Evolutionary conservation across 2,797 vertebrate species (phyloP), one percentile per base, ranked within the genome.

Genomic region (Remorina albescens): DNA sequence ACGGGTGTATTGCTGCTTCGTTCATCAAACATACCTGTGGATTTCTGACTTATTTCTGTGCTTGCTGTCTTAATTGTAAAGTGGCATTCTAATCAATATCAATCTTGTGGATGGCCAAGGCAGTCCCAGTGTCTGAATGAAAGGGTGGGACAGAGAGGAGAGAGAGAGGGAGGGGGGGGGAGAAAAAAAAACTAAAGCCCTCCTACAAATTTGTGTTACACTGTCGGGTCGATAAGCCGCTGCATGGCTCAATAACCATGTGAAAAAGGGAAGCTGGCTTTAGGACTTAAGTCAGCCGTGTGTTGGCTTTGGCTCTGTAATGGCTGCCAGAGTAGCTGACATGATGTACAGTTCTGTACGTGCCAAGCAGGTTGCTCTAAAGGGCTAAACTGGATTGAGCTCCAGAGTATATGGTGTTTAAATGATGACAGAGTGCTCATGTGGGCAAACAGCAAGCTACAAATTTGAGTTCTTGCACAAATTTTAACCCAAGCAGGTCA

Each of bases 211-310:
- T 74, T 81, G 81, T 87, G 88, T 73, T 79, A 71, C 69, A 61
- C 42, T 82, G 76, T 72, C 11, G 59, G 86, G 80, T 91, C 87
- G 73, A 89, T 90, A 77, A 83, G 79, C 64, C 30, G 36, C 82
- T 58, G 80, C 83, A 83, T 70, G 88, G 81, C 78, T 91, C 82
- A 83, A 82, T 89, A 84, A 74, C 81, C 53, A 69, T 79, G 81
- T 86, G 82, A 87, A 84, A 88, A 83, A 80, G 75, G 82, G 75
- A 87, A 86, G 77, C 81, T 84, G 71, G 82, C 68, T 82, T 74
- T 63, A 63, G 74, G 81, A 81, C 78, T 76, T 69, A 64, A 68
- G 53, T 76, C 63, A 54, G 72, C 76, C 5, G 21, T 66, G 69
- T 81, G 74, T 78, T 82, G 69, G 66, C 71, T 71, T 81, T 77